Conservation (phyloP, 2,888 invertebrate species). For the Drosophila putrida region DNA sequence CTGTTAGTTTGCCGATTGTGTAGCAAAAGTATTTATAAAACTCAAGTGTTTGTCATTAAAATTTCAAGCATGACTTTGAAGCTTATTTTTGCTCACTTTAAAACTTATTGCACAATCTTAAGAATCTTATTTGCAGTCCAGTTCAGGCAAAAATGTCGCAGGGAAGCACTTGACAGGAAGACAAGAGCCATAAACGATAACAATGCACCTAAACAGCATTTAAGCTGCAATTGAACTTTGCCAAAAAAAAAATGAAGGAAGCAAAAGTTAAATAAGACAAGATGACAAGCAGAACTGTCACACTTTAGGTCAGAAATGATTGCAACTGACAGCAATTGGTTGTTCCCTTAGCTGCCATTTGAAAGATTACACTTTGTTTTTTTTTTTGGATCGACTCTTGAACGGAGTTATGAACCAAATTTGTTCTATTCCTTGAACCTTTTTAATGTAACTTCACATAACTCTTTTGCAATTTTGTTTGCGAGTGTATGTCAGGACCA, state of each 20-base stretch:
- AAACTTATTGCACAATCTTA: background rate
- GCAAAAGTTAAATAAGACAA: background rate
- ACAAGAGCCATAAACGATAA: constrained; percentile 18
- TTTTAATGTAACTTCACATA: too few relatives aligned
- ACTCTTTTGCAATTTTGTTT: constrained; percentile 17
- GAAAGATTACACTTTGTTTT: too few relatives aligned
- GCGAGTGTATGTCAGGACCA: background rate
- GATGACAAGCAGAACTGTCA: background rate
- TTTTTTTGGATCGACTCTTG: too few relatives aligned
- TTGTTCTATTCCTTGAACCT: too few relatives aligned
- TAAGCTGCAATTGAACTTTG: constrained; percentile 47
- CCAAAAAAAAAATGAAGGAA: constrained; percentile 4
- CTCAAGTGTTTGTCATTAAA: too few relatives aligned
- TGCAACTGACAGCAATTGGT: too few relatives aligned
- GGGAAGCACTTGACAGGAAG: background rate
- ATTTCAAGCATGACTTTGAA: background rate
- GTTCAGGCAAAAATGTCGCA: background rate
- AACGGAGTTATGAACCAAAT: too few relatives aligned
- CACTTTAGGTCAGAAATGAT: too few relatives aligned
- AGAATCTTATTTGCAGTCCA: background rate
- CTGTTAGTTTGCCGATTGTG: too few relatives aligned
- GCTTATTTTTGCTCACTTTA: background rate
- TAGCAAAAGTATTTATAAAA: too few relatives aligned
- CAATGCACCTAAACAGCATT: constrained; percentile 31
- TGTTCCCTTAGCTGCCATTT: constrained; percentile 33